Percentiles rank a stretch among this genome's conserved stretches.
Conservation (phyloP, 2,888 invertebrate species). For the Cepaea hortensis region DNA sequence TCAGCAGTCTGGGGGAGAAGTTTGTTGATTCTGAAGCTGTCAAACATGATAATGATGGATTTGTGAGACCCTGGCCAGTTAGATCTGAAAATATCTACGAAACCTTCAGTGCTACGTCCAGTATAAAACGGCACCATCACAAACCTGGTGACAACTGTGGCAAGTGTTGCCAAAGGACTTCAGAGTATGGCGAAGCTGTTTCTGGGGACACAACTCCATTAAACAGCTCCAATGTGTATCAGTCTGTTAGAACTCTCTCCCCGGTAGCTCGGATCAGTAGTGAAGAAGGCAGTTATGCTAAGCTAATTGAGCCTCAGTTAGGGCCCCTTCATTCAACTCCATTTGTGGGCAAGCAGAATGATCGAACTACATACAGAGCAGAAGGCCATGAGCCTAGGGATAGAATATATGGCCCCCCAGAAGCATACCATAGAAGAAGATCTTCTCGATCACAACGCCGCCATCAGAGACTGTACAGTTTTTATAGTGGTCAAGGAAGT, state of each 20-base stretch:
- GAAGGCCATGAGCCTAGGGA: conserved; percentile 46
- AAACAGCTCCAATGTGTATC: conserved; percentile 42
- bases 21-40: background rate
- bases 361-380: conserved; percentile 35
- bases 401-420: conserved; percentile 44
- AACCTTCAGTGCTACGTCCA: conserved; percentile 34
- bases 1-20: background rate
- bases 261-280: conserved; percentile 32
- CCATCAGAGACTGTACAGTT: conserved; percentile 55
- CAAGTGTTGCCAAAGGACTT: background rate
- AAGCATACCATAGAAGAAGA: conserved; percentile 36
- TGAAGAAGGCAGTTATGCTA: conserved; percentile 44
- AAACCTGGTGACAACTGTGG: conserved; percentile 15
- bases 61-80: conserved; percentile 30
- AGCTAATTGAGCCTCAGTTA: conserved; percentile 29
- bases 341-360: conserved; percentile 5
- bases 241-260: conserved; percentile 39
- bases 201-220: conserved; percentile 28
- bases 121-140: background rate
- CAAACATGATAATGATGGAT: background rate
- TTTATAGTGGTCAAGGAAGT: conserved; percentile 51
- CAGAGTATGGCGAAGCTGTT: conserved; percentile 40
- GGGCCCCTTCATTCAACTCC: conserved; percentile 53
- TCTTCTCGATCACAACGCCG: conserved; percentile 50
- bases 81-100: conserved; percentile 43